Percentiles rank a stretch among this genome's conserved stretches.
Conservation (phyloP, 2,888 invertebrate species). For the Parapristionchus giblindavisi region DNA sequence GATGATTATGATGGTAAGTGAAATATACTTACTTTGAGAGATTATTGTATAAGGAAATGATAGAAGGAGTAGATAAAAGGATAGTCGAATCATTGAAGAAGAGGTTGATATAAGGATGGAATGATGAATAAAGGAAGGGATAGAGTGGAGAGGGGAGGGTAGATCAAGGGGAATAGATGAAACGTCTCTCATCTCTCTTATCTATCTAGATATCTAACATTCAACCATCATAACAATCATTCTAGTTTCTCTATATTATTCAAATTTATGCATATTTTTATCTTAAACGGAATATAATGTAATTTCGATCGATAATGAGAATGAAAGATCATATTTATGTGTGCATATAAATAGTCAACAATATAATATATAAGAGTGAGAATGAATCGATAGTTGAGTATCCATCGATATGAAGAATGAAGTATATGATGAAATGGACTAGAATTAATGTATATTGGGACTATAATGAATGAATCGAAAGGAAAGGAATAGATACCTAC, state of each 20-base stretch:
- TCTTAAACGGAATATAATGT: too few species aligned
- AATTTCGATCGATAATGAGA: background rate
- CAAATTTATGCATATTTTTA: too few species aligned
- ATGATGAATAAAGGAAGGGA: background rate
- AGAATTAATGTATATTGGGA: too few species aligned
- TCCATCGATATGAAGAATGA: too few species aligned
- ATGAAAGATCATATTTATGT: too few species aligned
- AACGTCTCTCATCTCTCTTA: background rate
- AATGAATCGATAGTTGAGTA: background rate
- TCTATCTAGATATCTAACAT: background rate
- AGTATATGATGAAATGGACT: too few species aligned
- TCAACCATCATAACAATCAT: background rate
- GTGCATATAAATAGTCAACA: too few species aligned
- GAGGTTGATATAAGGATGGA: background rate
- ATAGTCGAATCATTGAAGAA: background rate
- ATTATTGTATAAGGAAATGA: conserved; percentile 4
- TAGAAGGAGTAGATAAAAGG: conserved; percentile 10
- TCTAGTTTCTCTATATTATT: too few species aligned
- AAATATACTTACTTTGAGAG: too few species aligned
- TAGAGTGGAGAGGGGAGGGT: background rate
- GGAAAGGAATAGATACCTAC: too few species aligned
- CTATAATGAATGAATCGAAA: too few species aligned
- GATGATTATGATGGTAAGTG: background rate
- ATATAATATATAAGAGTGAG: background rate
- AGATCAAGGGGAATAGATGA: background rate